These are phyloP conservation scores for Platycheirus rosarum DNA, from an alignment of 2,888 invertebrate genomes.

Conservation along the genomic window DNA sequence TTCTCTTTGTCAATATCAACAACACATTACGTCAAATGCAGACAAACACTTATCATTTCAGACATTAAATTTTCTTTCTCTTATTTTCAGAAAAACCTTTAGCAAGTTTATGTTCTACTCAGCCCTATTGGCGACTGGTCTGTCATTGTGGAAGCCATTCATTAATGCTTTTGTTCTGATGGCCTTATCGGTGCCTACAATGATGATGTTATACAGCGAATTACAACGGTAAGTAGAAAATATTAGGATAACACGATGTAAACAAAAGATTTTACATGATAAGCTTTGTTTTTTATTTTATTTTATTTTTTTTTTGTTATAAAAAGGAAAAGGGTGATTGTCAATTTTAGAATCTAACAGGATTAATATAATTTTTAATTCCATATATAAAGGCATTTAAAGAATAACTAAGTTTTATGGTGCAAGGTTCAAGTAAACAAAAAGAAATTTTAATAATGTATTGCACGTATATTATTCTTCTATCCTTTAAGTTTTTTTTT, in stretches of 20 bases:
- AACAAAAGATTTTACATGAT: slow-evolving; percentile 10
- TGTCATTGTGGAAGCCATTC: slow-evolving; percentile 90
- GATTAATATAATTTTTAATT: no score
- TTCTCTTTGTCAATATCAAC: no score
- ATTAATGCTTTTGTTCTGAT: slow-evolving; percentile 92
- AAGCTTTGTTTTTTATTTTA: slow-evolving; percentile 8
- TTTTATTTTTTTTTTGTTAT: no score
- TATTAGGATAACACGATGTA: slow-evolving; percentile 16
- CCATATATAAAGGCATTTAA: no score
- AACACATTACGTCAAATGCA: not conserved
- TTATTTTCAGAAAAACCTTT: slow-evolving; percentile 84
- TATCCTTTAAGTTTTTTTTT: no score
- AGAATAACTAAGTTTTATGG: no score
- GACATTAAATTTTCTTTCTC: slow-evolving; percentile 1
- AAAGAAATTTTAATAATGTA: no score
- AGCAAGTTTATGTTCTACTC: slow-evolving; percentile 85
- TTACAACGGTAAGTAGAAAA: slow-evolving; percentile 85
- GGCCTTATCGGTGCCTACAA: slow-evolving; percentile 88
- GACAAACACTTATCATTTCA: slow-evolving; percentile 18
- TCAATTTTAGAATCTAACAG: no score
- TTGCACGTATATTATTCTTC: no score
- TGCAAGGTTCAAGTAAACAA: no score
- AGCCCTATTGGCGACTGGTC: slow-evolving; percentile 86
- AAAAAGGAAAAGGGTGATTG: no score
- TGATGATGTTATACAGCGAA: slow-evolving; percentile 87